These are phyloP conservation scores for Synchiropus splendidus DNA, from an alignment of 2,113 vertebrate genomes.

Conservation along the genomic window DNA sequence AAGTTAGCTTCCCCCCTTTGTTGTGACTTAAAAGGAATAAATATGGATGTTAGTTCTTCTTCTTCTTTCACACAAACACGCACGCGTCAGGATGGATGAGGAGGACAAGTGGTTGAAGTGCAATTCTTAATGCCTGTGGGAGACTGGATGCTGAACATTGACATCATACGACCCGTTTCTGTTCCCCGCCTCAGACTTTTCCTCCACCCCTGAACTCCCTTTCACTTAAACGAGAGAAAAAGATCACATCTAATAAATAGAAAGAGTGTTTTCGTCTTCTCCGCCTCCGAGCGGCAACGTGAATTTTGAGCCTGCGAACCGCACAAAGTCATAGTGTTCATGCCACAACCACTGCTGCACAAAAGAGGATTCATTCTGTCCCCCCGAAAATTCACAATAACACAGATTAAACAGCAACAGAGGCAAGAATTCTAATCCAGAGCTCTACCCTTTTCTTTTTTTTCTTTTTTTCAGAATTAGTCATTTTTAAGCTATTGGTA, in stretches of 20 bases:
- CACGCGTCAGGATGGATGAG: constrained; percentile 30
- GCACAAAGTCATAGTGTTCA: constrained; percentile 49
- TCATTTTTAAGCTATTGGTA: constrained; percentile 66
- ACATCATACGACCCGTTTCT: constrained; percentile 41
- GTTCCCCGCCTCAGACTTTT: constrained; percentile 21
- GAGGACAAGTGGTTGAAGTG: constrained; percentile 64
- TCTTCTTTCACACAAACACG: constrained; percentile 11
- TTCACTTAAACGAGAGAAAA: constrained; percentile 1
- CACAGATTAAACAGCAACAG: constrained; percentile 68
- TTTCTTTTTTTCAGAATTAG: constrained; percentile 41
- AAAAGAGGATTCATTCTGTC: constrained; percentile 41
- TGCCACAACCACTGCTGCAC: constrained; percentile 41
- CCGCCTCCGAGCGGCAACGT: constrained; percentile 23
- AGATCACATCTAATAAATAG: constrained; percentile 46
- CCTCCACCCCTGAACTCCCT: too few relatives aligned
- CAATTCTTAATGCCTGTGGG: constrained; percentile 54
- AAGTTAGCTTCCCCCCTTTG: constrained; percentile 36
- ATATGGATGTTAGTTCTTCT: constrained; percentile 38
- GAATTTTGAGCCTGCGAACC: constrained; percentile 38
- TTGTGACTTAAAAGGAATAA: constrained; percentile 46
- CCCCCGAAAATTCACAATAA: constrained; percentile 68
- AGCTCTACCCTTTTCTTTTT: constrained; percentile 48
- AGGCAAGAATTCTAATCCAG: constrained; percentile 58
- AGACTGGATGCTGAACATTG: constrained; percentile 27
- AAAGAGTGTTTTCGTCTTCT: too few relatives aligned